phyloP scores from a whole-genome alignment of 2,888 invertebrate species.

The Zaprionus obscuricornis region DNA sequence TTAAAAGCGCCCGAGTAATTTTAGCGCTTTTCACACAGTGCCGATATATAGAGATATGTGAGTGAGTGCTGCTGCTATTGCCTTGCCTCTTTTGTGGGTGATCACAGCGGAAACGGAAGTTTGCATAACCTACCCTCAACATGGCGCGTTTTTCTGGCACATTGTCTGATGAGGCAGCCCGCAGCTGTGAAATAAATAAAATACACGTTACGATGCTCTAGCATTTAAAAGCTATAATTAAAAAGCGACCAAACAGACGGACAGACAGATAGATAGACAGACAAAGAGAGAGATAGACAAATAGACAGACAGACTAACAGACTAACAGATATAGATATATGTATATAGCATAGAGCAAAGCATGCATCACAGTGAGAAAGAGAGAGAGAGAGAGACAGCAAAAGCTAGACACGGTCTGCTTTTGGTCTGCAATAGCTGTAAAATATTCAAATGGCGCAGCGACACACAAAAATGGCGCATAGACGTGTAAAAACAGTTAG shows the following conservation, averaged over 20 bases:
- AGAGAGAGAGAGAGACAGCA: too few relatives aligned
- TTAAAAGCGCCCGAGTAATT: conserved; percentile 78
- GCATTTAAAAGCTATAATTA: conserved; percentile 78
- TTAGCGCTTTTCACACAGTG: conserved; percentile 66
- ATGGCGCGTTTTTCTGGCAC: conserved; percentile 69
- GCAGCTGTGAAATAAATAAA: conserved; percentile 78
- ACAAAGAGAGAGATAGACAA: conserved; percentile 11
- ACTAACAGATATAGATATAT: conserved; percentile 3
- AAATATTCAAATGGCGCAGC: conserved; percentile 73
- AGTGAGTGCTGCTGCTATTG: too few relatives aligned
- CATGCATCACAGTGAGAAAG: too few relatives aligned
- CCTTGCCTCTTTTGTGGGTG: conserved; percentile 32
- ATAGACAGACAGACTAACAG: conserved; percentile 1
- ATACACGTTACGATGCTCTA: conserved; percentile 73
- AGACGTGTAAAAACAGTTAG: conserved; percentile 69
- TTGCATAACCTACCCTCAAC: conserved; percentile 52
- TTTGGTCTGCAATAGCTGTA: conserved; percentile 50
- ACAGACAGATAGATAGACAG: conserved; percentile 42
- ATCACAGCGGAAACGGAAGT: conserved; percentile 63
- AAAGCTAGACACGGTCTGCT: conserved; percentile 51
- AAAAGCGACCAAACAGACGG: conserved; percentile 60
- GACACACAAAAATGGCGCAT: conserved; percentile 71
- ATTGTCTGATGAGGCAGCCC: conserved; percentile 77
- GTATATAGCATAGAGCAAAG: too few relatives aligned
- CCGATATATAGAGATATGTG: conserved; percentile 13